Evolutionary conservation across 1,140 invertebrate genomes (phyloP).

Genomic region (Metaphire vulgaris): DNA sequence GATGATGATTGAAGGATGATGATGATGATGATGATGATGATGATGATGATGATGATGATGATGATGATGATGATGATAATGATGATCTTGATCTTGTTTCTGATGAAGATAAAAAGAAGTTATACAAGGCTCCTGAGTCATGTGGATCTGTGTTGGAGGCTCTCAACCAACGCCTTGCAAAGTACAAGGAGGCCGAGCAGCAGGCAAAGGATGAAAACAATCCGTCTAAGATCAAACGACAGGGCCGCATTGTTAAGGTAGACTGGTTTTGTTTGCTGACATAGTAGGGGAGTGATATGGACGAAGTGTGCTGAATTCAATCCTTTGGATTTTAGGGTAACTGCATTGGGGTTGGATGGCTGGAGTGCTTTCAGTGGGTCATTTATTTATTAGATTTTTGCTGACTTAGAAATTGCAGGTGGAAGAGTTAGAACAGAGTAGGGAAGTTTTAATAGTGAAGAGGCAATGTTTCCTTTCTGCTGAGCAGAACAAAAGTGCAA

Average conservation of each 20-base stretch:
- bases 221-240: constrained; percentile 73
- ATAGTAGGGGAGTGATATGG: too few species aligned
- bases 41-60: constrained; percentile 17
- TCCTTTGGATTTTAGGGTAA: too few species aligned
- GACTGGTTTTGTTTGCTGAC: too few species aligned
- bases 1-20: not conserved
- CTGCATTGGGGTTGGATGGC: too few species aligned
- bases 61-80: constrained; percentile 22
- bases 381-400: too few species aligned
- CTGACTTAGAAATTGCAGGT: too few species aligned
- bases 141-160: constrained; percentile 66
- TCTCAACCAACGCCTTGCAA: constrained; percentile 70
- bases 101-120: constrained; percentile 37
- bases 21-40: constrained; percentile 3
- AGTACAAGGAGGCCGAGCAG: constrained; percentile 64
- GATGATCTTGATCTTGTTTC: not conserved
- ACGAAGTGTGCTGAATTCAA: too few species aligned
- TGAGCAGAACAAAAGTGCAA: too few species aligned
- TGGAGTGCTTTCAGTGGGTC: too few species aligned
- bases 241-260: constrained; percentile 79
- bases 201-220: constrained; percentile 71
- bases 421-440: too few species aligned
- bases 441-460: too few species aligned
- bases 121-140: constrained; percentile 43
- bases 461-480: too few species aligned